These are phyloP conservation scores for Tyto alba DNA, from an alignment of 2,113 vertebrate genomes.

Conservation along the genomic window DNA sequence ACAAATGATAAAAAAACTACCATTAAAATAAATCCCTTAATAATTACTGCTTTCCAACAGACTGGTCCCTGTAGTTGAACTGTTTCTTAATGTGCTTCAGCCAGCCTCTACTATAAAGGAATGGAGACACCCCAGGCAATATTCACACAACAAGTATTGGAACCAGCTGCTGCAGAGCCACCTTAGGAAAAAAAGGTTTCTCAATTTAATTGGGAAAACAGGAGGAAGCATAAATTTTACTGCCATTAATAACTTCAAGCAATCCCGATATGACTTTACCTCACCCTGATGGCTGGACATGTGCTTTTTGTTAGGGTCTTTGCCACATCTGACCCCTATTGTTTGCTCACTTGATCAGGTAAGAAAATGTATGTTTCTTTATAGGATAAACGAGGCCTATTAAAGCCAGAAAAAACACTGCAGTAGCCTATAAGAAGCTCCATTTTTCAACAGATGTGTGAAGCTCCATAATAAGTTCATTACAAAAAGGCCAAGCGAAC, in stretches of 20 bases:
- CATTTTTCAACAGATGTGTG: conserved; percentile 71
- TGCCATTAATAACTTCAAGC: conserved; percentile 94
- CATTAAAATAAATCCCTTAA: conserved; percentile 65
- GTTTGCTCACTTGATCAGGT: conserved; percentile 80
- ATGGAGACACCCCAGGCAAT: conserved; percentile 76
- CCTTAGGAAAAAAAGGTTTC: conserved; percentile 76
- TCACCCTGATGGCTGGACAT: conserved; percentile 79
- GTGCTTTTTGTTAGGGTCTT: conserved; percentile 88
- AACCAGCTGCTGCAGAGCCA: conserved; percentile 87
- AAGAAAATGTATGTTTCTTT: conserved; percentile 78
- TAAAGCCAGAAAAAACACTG: conserved; percentile 70
- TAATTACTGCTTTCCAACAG: conserved; percentile 63
- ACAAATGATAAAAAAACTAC: conserved; percentile 46
- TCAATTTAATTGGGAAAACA: conserved; percentile 93
- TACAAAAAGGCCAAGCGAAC: conserved; percentile 69
- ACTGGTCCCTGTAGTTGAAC: conserved; percentile 42
- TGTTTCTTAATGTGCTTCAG: conserved; percentile 70
- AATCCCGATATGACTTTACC: conserved; percentile 77
- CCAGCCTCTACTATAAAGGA: conserved; percentile 63
- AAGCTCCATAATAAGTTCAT: conserved; percentile 72
- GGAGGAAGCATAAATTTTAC: conserved; percentile 98
- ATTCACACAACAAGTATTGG: conserved; percentile 83
- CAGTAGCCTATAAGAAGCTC: conserved; percentile 70
- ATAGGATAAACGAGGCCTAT: conserved; percentile 77
- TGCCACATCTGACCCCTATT: conserved; percentile 78